Evolutionary conservation across 2,888 invertebrate genomes (phyloP), one percentile per base, ranked within the genome.

Genomic region (Phasia obesa): DNA sequence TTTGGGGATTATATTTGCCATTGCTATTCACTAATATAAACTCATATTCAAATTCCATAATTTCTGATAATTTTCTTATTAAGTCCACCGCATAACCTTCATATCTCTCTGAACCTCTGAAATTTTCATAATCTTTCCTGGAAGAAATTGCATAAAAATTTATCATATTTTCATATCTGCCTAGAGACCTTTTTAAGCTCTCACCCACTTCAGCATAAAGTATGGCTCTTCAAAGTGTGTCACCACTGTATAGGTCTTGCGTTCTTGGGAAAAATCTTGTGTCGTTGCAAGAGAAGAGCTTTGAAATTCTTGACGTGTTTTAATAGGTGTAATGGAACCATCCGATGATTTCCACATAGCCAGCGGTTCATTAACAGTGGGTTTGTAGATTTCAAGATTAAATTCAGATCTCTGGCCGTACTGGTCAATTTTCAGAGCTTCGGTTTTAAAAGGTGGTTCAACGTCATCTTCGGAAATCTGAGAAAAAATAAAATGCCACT

Each of bases 21-120:
- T 93, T 94, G 86, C 95, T 96, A 0, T 94, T 94, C 5, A 94
- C 96, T 38, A 96, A 91, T 88, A 94, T 93, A 85, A 97, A 94
- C 86, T 93, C 93, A 87, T 94, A 96, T 86, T 94, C 94, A 86
- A 97, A 94, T 76, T 94, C 93, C 85, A 95, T 89, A 0, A 93
- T 90, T 85, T 94, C 93, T 15, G 98, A 93, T 81, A 99, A 94
- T 88, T 95, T 95, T 67, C 95, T 93, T 87, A 99, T 95, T 21
- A 99, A 92, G 91, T 99, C 99, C 87, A 98, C 94, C 2, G 97
- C 95, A 90, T 97, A 99, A 1, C 98, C 98, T 90, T 97, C 96
- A 88, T 93, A 97, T 60, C 95, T 93, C 85, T 94, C 95, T 88
- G 96, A 81, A 0, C 89, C 89, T 13, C 89, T 86, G 4, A 82